phyloP scores from a whole-genome alignment of 2,888 invertebrate species.

The Dichetophora obliterata region DNA sequence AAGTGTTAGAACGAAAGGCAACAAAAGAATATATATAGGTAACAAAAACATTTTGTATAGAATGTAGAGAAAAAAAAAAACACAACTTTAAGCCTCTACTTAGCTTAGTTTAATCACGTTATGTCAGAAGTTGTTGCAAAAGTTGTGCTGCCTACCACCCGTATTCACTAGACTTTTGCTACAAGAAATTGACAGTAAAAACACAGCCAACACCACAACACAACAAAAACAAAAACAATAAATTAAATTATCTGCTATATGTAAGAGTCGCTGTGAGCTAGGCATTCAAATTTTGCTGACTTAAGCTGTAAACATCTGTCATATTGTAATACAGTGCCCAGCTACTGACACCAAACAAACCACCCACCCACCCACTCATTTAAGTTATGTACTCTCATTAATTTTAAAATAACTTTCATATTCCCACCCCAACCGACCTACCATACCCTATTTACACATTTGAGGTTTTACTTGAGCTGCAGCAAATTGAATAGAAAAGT shows the following conservation, averaged over 20 bases:
- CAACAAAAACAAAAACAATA: neutral
- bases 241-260: neutral
- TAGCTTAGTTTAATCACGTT: constrained; percentile 26
- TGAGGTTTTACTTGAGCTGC: neutral
- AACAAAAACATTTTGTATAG: neutral
- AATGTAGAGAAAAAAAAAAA: neutral
- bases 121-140: constrained; percentile 13
- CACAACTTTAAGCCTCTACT: constrained; percentile 21
- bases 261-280: neutral
- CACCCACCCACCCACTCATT: neutral
- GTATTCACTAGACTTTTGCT: neutral
- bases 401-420: neutral
- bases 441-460: neutral
- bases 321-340: neutral
- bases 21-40: neutral
- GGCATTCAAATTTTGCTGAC: constrained; percentile 3
- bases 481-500: constrained; percentile 25
- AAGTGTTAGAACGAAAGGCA: no score
- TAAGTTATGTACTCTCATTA: neutral
- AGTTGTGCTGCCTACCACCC: neutral
- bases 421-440: neutral
- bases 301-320: constrained; percentile 8
- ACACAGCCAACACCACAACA: neutral
- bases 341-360: neutral
- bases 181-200: neutral